Evolutionary conservation across 2,113 vertebrate species (phyloP).

Genomic region (Rhinoderma darwinii): DNA sequence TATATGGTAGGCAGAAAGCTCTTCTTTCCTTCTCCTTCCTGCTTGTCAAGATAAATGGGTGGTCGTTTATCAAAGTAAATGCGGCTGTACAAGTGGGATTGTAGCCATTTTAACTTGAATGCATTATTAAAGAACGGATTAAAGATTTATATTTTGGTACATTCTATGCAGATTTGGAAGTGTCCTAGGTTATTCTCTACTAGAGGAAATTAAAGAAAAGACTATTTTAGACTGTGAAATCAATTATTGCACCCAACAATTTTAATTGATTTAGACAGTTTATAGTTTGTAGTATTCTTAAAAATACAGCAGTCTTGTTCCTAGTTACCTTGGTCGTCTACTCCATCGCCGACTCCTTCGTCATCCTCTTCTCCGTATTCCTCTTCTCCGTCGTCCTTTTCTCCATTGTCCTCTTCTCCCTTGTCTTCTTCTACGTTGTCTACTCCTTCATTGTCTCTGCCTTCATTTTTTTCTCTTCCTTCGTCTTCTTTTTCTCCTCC

Average conservation of each 20-base stretch:
- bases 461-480: neutral
- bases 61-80: constrained; percentile 30
- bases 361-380: neutral
- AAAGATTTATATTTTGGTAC: neutral
- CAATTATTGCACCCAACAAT: neutral
- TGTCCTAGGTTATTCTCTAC: neutral
- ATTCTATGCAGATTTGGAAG: neutral
- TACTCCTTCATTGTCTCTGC: too few species aligned
- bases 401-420: neutral
- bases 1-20: neutral
- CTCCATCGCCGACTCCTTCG: too few species aligned
- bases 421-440: too few species aligned
- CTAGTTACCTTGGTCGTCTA: too few species aligned
- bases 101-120: constrained; percentile 22
- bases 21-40: neutral
- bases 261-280: neutral
- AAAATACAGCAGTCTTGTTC: too few species aligned
- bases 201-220: neutral
- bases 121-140: constrained; percentile 14
- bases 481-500: too few species aligned
- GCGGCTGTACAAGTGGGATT: constrained; percentile 22
- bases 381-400: too few species aligned
- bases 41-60: constrained; percentile 51
- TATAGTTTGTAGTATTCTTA: too few species aligned
- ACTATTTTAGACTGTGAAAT: neutral